Percentiles rank a stretch among this genome's conserved stretches.
These are phyloP conservation scores for Zapornia atra DNA, from an alignment of 2,113 vertebrate genomes.

Conservation along the genomic window DNA sequence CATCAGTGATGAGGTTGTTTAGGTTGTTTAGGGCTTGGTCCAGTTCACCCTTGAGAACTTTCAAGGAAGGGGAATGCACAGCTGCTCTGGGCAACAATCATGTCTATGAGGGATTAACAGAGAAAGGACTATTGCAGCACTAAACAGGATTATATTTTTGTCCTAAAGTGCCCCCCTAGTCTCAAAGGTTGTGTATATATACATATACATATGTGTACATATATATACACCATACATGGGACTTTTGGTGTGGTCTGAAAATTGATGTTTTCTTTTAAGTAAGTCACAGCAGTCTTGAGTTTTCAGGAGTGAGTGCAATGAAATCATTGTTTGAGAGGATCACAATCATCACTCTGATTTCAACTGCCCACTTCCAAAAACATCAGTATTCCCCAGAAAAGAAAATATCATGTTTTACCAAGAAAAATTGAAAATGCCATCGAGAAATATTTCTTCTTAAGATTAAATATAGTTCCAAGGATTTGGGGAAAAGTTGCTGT, in stretches of 20 bases:
- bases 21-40: not conserved
- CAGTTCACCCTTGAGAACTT: not conserved
- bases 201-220: no score
- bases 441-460: not conserved
- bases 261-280: not conserved
- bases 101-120: not conserved
- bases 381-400: not conserved
- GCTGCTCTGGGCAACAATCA: not conserved
- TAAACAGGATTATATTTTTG: not conserved
- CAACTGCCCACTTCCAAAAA: not conserved
- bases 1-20: not conserved
- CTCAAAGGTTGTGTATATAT: not conserved
- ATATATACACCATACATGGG: no score
- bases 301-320: not conserved
- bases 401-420: not conserved
- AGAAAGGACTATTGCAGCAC: not conserved
- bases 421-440: not conserved
- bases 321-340: not conserved
- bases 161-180: not conserved
- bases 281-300: not conserved
- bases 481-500: not conserved
- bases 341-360: not conserved
- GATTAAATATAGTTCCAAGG: not conserved
- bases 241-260: not conserved
- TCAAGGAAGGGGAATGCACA: not conserved